Conservation (phyloP, 2,888 invertebrate genomes). For the Cheilosia variabilis region DNA sequence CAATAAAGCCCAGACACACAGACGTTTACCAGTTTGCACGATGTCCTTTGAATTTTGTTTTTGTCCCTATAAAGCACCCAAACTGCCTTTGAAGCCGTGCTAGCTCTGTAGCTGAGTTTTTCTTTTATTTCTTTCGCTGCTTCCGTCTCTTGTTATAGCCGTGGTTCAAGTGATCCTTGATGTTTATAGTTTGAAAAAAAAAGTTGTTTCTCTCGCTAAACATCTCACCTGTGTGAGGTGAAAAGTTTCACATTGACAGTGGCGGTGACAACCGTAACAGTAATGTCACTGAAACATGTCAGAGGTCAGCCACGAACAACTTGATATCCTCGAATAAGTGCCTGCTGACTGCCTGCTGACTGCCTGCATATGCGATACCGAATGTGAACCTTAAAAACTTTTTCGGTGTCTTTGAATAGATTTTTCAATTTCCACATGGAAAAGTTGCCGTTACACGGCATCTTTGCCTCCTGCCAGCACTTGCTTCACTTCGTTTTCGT, state of each 20-base stretch:
- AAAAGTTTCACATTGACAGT: constrained; percentile 50
- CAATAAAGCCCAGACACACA: constrained; percentile 61
- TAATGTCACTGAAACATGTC: constrained; percentile 45
- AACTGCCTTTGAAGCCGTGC: constrained; percentile 42
- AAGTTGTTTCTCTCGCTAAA: constrained; percentile 28
- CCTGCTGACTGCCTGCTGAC: neutral
- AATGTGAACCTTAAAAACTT: constrained; percentile 53
- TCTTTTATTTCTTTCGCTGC: constrained; percentile 1
- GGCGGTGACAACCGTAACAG: constrained; percentile 32
- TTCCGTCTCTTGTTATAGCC: constrained; percentile 34
- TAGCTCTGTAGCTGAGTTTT: neutral
- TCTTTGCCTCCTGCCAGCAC: constrained; percentile 23
- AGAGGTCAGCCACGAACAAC: constrained; percentile 41
- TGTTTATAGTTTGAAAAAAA: constrained; percentile 35
- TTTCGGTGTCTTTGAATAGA: constrained; percentile 40
- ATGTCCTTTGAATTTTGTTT: constrained; percentile 45
- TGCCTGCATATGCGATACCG: constrained; percentile 7
- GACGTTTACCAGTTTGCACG: constrained; percentile 63
- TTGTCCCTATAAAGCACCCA: neutral
- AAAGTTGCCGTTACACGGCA: constrained; percentile 56
- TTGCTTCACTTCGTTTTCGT: neutral
- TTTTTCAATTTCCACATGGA: constrained; percentile 47
- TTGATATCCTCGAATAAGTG: constrained; percentile 10
- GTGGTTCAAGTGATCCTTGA: constrained; percentile 65
- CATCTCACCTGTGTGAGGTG: constrained; percentile 29